These are phyloP conservation scores for Subanguina moxae DNA, from an alignment of 1,140 invertebrate genomes.

Conservation along the genomic window DNA sequence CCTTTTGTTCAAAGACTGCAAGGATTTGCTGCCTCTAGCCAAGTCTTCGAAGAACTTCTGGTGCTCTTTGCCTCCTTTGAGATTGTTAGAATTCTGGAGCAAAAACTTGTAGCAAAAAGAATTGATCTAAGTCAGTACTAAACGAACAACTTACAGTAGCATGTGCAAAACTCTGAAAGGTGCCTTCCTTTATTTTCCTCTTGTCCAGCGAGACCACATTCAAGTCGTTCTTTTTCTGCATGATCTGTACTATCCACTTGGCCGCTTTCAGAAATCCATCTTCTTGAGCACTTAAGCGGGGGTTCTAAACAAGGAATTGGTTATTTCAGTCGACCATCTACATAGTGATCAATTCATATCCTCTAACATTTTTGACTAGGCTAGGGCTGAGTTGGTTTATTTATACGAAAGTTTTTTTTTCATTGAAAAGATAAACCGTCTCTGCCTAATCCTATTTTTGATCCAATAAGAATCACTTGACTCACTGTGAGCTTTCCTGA, in stretches of 20 bases:
- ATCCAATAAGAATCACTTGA: no score
- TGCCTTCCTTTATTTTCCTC: slow-evolving; percentile 42
- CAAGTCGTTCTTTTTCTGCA: slow-evolving; percentile 36
- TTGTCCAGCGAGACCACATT: slow-evolving; percentile 32
- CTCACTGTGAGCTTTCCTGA: no score
- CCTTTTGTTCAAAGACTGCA: slow-evolving; percentile 26
- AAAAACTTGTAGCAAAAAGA: neutral
- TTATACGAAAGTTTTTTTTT: no score
- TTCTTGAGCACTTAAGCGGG: slow-evolving; percentile 18
- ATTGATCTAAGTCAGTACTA: no score
- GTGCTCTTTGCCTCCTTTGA: neutral
- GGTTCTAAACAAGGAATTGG: slow-evolving; percentile 18
- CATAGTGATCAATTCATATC: no score
- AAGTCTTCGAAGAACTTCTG: slow-evolving; percentile 36
- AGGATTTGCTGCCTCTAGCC: slow-evolving; percentile 29
- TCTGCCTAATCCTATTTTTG: no score
- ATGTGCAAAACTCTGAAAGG: slow-evolving; percentile 24
- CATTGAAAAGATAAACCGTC: no score
- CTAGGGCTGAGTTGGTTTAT: no score
- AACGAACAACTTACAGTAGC: slow-evolving; percentile 9
- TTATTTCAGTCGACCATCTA: no score
- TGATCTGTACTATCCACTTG: slow-evolving; percentile 25
- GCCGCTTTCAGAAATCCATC: slow-evolving; percentile 22
- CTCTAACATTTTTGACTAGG: no score
- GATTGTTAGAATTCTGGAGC: slow-evolving; percentile 4